phyloP scores from a whole-genome alignment of 2,113 vertebrate genomes.

The Chaenocephalus aceratus region DNA sequence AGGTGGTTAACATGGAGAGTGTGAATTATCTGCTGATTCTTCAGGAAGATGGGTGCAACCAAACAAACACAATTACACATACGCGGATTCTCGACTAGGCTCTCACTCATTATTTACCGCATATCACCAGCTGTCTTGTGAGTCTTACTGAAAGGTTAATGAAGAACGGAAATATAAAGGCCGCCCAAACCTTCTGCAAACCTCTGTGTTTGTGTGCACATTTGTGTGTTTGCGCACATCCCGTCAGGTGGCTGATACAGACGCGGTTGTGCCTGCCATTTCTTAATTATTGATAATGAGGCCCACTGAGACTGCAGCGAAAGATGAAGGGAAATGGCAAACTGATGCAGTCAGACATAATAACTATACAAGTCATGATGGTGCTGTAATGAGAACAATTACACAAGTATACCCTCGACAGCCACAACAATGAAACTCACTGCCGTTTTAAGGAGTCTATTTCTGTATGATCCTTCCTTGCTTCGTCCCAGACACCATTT shows the following conservation, averaged over 20 bases:
- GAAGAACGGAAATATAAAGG: slow-evolving; percentile 62
- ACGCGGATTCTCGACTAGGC: slow-evolving; percentile 38
- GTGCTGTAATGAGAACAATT: slow-evolving; percentile 73
- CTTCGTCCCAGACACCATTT: slow-evolving; percentile 34
- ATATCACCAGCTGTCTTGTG: slow-evolving; percentile 65
- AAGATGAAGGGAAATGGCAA: slow-evolving; percentile 74
- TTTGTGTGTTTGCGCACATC: slow-evolving; percentile 16
- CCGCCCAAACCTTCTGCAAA: slow-evolving; percentile 53
- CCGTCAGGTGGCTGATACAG: slow-evolving; percentile 68
- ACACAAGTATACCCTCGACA: slow-evolving; percentile 53
- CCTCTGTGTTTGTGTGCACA: slow-evolving; percentile 15
- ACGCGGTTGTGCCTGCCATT: slow-evolving; percentile 74
- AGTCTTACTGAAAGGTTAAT: slow-evolving; percentile 77
- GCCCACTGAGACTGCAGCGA: slow-evolving; percentile 68
- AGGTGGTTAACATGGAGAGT: slow-evolving; percentile 31
- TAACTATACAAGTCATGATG: slow-evolving; percentile 68
- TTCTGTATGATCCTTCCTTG: slow-evolving; percentile 33
- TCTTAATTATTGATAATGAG: slow-evolving; percentile 84
- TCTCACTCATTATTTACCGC: slow-evolving; percentile 69
- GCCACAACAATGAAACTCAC: slow-evolving; percentile 54
- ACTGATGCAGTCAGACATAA: slow-evolving; percentile 72
- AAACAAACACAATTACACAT: slow-evolving; percentile 70
- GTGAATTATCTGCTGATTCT: slow-evolving; percentile 39
- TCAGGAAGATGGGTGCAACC: slow-evolving; percentile 27
- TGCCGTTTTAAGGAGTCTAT: slow-evolving; percentile 31